Base-by-base conservation (phyloP, 2,113 vertebrate species). In the Platycercus adscitus region DNA sequence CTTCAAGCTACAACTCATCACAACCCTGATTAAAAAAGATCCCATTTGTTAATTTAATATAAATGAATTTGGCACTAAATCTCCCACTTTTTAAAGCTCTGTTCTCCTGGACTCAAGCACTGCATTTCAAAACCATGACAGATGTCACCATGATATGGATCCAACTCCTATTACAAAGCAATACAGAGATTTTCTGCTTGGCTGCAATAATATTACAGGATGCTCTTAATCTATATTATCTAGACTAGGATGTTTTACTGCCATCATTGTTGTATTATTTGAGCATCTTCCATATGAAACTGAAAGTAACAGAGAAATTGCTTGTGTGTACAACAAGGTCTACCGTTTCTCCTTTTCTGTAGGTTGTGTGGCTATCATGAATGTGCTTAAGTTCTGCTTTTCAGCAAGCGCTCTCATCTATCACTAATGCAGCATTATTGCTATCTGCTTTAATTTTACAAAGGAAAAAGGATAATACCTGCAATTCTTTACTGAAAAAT, bases 161-260 rank as follows among this genome's bases (percentile, higher is more conserved):
- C 95, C 90, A 95, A 33, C 78, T 95, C 63, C 2, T 89, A 91
- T 95, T 91, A 84, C 61, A 63, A 92, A 96, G 97, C 65, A 91
- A 93, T 78, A 63, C 17, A 90, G 93, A 83, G 49, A 94, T 93
- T 93, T 95, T 95, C 85, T 91, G 78, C 91, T 95, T 90, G 76
- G 79, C 69, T 97, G 85, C 82, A 88, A 55, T 39, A 31, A 78
- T 93, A 81, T 96, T 96, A 89, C 50, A 95, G 86, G 73, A 97
- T 91, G 72, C 52, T 92, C 47, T 95, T 96, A 96, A 96, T 95
- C 86, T 93, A 56, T 88, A 86, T 91, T 93, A 94, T 88, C 94
- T 91, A 88, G 76, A 94, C 94, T 76, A 89, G 61, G 28, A 46
- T 86, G 52, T 53, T 96, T 92, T 84, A 88, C 56, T 86, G 69